Percentiles rank a stretch among this genome's conserved stretches.
These are phyloP conservation scores for Pyrrhosoma nymphula DNA, from an alignment of 2,888 invertebrate species.

Conservation along the genomic window DNA sequence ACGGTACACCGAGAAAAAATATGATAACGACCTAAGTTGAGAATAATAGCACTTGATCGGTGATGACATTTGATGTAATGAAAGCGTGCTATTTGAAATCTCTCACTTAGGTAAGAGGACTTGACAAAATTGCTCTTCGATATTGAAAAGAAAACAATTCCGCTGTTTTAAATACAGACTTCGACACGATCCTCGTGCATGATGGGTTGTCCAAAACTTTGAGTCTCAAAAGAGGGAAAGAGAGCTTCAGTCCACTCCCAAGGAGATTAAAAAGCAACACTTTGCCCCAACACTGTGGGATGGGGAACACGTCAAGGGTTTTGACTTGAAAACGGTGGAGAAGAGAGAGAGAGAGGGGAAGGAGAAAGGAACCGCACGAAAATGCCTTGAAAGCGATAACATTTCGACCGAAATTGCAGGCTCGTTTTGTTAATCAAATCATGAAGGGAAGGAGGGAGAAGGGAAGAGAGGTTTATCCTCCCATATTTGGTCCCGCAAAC, in stretches of 20 bases:
- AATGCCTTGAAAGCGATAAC: not conserved
- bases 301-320: not conserved
- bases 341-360: not conserved
- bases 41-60: too few species aligned
- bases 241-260: not conserved
- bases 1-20: too few species aligned
- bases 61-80: too few species aligned
- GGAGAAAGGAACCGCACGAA: not conserved
- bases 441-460: not conserved
- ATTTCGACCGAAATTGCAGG: not conserved
- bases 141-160: too few species aligned
- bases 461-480: not conserved
- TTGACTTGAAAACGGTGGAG: not conserved
- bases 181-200: not conserved
- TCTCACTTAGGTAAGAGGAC: too few species aligned
- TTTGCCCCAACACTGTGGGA: not conserved
- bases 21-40: too few species aligned
- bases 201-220: not conserved
- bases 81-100: too few species aligned
- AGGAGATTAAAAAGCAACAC: conserved; percentile 20
- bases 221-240: not conserved
- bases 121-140: too few species aligned
- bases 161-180: not conserved
- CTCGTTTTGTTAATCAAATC: conserved; percentile 19
- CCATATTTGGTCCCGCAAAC: not conserved